These are phyloP conservation scores for Ciconia boyciana DNA, from an alignment of 2,113 vertebrate species.

Conservation along the genomic window DNA sequence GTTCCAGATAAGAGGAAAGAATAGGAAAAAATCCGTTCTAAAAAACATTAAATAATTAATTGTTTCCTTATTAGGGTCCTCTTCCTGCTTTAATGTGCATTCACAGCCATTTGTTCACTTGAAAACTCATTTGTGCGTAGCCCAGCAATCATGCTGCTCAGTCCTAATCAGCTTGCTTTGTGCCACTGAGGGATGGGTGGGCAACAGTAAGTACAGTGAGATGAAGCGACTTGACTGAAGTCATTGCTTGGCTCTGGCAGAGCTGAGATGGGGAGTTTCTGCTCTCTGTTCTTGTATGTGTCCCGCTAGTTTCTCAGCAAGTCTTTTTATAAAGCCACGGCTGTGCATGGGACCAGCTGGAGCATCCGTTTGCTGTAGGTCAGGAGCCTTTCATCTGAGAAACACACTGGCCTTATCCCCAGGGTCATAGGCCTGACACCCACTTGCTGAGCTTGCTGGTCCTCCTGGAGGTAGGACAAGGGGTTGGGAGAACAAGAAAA, in stretches of 20 bases:
- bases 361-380: background rate
- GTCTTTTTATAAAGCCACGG: background rate
- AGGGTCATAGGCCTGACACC: background rate
- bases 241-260: background rate
- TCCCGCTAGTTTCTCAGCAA: background rate
- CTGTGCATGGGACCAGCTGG: background rate
- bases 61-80: background rate
- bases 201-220: background rate
- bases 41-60: background rate
- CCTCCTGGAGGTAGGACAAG: background rate
- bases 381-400: background rate
- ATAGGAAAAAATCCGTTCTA: background rate
- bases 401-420: background rate
- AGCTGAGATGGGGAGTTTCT: background rate
- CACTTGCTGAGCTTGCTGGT: background rate
- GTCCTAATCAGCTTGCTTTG: background rate
- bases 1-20: slow-evolving; percentile 7
- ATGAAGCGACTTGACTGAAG: background rate
- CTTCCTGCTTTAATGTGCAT: background rate
- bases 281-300: background rate
- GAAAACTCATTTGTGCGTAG: background rate
- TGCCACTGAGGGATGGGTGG: background rate
- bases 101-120: background rate
- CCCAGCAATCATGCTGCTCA: rapidly evolving
- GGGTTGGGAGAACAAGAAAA: background rate